Conservation (phyloP, 2,113 vertebrate species). For the Onychostruthus taczanowskii region DNA sequence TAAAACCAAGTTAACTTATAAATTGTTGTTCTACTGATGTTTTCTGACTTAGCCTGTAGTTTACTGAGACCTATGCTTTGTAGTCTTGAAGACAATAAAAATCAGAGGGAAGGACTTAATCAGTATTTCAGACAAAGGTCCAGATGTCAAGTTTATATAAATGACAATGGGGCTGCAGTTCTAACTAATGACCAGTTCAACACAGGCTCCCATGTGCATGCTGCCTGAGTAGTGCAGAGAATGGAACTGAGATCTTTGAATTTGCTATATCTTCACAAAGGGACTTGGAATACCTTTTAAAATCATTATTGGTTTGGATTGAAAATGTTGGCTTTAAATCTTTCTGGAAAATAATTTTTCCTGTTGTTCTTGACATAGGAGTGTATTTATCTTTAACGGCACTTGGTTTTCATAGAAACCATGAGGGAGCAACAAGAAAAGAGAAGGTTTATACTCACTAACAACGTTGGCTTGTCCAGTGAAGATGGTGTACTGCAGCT, state of each 20-base stretch:
- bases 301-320: background rate
- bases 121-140: background rate
- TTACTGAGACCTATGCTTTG: background rate
- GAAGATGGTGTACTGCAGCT: slow-evolving; percentile 97
- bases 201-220: background rate
- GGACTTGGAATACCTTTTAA: rapidly evolving
- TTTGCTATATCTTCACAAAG: background rate
- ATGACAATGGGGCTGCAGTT: background rate
- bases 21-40: background rate
- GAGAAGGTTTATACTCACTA: slow-evolving; percentile 83
- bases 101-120: background rate
- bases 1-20: background rate
- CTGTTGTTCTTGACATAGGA: background rate
- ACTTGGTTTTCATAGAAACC: background rate
- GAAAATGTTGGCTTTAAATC: background rate
- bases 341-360: background rate
- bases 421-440: background rate
- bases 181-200: background rate
- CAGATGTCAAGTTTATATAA: background rate
- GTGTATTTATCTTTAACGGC: background rate
- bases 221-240: background rate
- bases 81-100: background rate
- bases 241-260: background rate
- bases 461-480: slow-evolving; percentile 94
- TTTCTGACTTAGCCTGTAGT: background rate